These are phyloP conservation scores for Etia nguti DNA, from an alignment of 2,113 vertebrate genomes.

Conservation along the genomic window DNA sequence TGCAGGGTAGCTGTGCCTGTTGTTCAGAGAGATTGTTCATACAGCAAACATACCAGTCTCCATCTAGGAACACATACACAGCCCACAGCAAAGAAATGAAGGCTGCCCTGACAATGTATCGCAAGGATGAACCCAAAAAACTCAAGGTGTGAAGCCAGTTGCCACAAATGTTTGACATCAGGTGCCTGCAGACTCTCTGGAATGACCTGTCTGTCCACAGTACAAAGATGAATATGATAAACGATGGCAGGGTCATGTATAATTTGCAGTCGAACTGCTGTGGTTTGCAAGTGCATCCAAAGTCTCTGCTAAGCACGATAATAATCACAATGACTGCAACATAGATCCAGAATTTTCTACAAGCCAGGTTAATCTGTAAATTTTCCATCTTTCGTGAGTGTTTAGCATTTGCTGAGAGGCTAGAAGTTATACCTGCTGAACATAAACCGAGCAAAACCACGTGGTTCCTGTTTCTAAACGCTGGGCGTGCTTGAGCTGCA, in stretches of 20 bases:
- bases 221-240: too few relatives aligned
- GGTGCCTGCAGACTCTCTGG: too few relatives aligned
- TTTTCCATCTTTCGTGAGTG: too few relatives aligned
- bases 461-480: background rate
- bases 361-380: too few relatives aligned
- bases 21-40: background rate
- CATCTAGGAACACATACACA: background rate
- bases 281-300: too few relatives aligned
- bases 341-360: too few relatives aligned
- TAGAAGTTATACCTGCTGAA: background rate
- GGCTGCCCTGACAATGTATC: background rate
- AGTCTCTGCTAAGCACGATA: too few relatives aligned
- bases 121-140: background rate
- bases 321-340: too few relatives aligned
- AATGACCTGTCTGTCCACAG: too few relatives aligned
- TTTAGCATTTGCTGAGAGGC: too few relatives aligned
- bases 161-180: background rate
- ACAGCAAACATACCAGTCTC: background rate
- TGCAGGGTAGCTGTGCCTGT: background rate
- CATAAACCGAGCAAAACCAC: background rate
- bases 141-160: background rate
- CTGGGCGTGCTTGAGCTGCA: background rate
- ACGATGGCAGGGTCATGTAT: too few relatives aligned
- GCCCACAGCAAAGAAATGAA: background rate
- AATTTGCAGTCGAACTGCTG: too few relatives aligned